Percentiles rank a stretch among this genome's conserved stretches.
Conservation (phyloP, 2,888 invertebrate genomes). For the Caenorhabditis plicata region DNA sequence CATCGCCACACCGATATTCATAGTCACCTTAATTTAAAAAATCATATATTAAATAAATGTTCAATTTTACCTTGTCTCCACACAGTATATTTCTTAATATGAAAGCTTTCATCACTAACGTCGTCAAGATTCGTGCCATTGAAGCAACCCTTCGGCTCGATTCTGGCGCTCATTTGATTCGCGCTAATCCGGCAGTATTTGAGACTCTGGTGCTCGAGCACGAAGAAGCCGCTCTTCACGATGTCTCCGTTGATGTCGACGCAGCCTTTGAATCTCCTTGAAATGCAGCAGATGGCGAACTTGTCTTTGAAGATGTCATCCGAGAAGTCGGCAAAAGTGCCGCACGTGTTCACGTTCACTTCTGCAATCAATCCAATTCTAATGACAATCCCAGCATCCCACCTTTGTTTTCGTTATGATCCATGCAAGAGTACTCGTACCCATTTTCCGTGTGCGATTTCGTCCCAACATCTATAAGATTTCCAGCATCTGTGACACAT, state of each 20-base stretch:
- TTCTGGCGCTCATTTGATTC: slow-evolving; percentile 44
- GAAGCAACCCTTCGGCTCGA: slow-evolving; percentile 60
- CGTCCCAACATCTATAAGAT: slow-evolving; percentile 50
- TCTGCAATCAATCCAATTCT: slow-evolving; percentile 1
- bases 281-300: slow-evolving; percentile 56
- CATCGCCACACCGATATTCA: slow-evolving; percentile 50
- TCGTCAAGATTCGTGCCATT: slow-evolving; percentile 52
- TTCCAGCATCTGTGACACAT: slow-evolving; percentile 54
- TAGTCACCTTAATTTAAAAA: slow-evolving; percentile 11
- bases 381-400: no score
- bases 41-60: neutral
- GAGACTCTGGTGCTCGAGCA: slow-evolving; percentile 40
- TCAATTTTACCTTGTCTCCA: slow-evolving; percentile 41
- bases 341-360: slow-evolving; percentile 31
- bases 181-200: slow-evolving; percentile 50
- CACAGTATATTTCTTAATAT: slow-evolving; percentile 50
- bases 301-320: slow-evolving; percentile 49
- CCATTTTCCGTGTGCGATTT: slow-evolving; percentile 34
- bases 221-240: slow-evolving; percentile 48
- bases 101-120: slow-evolving; percentile 43
- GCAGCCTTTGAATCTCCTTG: slow-evolving; percentile 48
- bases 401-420: slow-evolving; percentile 18
- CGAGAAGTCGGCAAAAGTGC: slow-evolving; percentile 33
- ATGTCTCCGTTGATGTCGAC: slow-evolving; percentile 50
- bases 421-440: slow-evolving; percentile 42